These are phyloP conservation scores for Uropetala carovei DNA, from an alignment of 2,888 invertebrate species.

Conservation along the genomic window DNA sequence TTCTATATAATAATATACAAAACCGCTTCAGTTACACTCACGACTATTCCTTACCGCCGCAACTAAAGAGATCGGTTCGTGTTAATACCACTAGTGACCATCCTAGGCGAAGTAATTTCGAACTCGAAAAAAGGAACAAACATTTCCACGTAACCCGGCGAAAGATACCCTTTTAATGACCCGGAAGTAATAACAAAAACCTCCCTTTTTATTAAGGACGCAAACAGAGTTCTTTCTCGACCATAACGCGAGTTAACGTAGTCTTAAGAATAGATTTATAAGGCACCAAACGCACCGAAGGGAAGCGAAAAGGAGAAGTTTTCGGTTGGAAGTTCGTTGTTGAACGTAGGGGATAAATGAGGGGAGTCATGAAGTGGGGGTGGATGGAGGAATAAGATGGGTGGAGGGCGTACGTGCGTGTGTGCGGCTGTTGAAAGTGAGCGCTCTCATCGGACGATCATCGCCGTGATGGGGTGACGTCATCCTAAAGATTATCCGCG, in stretches of 20 bases:
- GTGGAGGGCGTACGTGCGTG: not conserved
- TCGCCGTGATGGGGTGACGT: not conserved
- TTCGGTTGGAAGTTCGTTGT: too few species aligned
- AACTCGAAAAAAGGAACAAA: not conserved
- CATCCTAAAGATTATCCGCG: not conserved
- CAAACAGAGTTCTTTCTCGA: not conserved
- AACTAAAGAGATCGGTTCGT: not conserved
- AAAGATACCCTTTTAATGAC: not conserved
- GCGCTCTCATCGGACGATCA: not conserved
- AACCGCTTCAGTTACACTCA: too few species aligned
- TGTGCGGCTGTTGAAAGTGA: not conserved
- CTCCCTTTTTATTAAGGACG: not conserved
- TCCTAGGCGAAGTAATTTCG: not conserved
- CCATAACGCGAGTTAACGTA: slow-evolving; percentile 19
- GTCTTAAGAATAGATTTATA: not conserved
- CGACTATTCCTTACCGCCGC: not conserved
- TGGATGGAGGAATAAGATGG: too few species aligned
- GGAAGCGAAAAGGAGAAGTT: too few species aligned
- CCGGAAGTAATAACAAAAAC: not conserved
- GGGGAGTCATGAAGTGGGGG: too few species aligned
- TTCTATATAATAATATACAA: too few species aligned
- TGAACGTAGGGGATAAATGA: too few species aligned
- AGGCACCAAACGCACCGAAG: not conserved
- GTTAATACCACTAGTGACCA: not conserved
- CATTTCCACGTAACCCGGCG: not conserved